Base-by-base conservation (phyloP, 2,797 vertebrate species). In the Crocodylus rhombifer region DNA sequence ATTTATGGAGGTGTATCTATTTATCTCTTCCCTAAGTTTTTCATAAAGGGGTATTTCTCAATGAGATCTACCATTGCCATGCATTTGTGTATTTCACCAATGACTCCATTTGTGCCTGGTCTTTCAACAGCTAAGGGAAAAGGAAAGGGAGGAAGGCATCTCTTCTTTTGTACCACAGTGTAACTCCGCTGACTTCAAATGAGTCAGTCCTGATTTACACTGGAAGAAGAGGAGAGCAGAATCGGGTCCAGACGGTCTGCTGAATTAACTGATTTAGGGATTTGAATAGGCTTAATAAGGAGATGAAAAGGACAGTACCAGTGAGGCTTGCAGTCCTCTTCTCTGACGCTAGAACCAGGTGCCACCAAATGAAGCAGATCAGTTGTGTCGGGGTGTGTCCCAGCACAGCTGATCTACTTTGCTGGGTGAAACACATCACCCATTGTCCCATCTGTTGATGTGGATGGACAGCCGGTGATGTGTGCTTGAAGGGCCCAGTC, bases 11-110 rank as follows among this genome's bases (percentile, higher is more conserved):
- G 91, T 78, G 87, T 88, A 60, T 86, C 18, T 5, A 62, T 74
- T 17, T 90, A 73, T 30, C 57, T 84, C 17, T 82, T 89, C 14
- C 65, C 17, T 51, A 86, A 7, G 23, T 71, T 92, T 69, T 62
- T 88, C 65, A 75, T 67, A 91, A 88, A 94, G 56, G 56, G 90
- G 90, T 94, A 55, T 88, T 95, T 91, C 10, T 4, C 42, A 93
- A 15, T 77, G 86, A 94, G 95, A 88, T 82, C 60, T 62, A 87
- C 79, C 30, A 73, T 61, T 86, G 75, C 74, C 79, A 91, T 90
- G 81, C 63, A 33, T 10, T 26, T 76, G 58, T 25, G 82, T 90
- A 91, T 86, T 80, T 87, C 85, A 75, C 69, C 91, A 92, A 91
- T 56, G 14, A 81, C 64, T 90, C 74, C n/a, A 23, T 63, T 92